These are phyloP conservation scores for Acipenser oxyrinchus DNA, from an alignment of 2,797 vertebrate genomes.

Conservation along the genomic window DNA sequence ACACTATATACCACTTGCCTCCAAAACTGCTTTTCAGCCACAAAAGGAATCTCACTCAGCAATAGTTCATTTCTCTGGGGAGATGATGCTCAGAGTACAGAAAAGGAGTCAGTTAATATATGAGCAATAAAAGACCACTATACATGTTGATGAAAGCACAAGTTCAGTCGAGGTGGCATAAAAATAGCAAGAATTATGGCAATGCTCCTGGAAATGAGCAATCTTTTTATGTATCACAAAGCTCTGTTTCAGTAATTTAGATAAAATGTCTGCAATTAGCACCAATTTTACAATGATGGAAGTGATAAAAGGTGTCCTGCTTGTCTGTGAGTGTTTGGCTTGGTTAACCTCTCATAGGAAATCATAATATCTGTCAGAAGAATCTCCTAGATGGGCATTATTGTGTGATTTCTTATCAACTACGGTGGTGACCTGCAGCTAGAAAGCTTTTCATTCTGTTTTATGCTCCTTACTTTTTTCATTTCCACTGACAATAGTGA, in stretches of 20 bases:
- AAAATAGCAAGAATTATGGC: constrained; percentile 62
- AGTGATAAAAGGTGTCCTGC: constrained; percentile 33
- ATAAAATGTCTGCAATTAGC: constrained; percentile 52
- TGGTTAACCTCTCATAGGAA: neutral
- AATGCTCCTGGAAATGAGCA: constrained; percentile 54
- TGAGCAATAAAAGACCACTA: constrained; percentile 74
- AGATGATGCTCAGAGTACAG: constrained; percentile 65
- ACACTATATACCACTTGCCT: too few species aligned
- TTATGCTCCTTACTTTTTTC: too few species aligned
- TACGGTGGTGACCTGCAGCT: too few species aligned
- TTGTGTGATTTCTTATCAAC: too few species aligned
- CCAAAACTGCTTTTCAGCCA: constrained; percentile 23
- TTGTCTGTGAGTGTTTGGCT: constrained; percentile 45
- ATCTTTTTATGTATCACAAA: constrained; percentile 70
- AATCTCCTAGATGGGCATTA: too few species aligned
- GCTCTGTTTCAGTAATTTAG: constrained; percentile 66
- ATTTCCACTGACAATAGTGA: too few species aligned
- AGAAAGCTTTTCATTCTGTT: too few species aligned
- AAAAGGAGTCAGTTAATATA: constrained; percentile 65
- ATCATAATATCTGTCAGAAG: too few species aligned
- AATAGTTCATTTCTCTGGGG: constrained; percentile 60
- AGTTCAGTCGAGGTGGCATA: constrained; percentile 66
- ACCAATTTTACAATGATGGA: constrained; percentile 54
- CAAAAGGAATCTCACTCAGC: constrained; percentile 56
- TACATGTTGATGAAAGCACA: constrained; percentile 74